phyloP scores from a whole-genome alignment of 2,113 vertebrate genomes.

The Lophotis ruficrista region DNA sequence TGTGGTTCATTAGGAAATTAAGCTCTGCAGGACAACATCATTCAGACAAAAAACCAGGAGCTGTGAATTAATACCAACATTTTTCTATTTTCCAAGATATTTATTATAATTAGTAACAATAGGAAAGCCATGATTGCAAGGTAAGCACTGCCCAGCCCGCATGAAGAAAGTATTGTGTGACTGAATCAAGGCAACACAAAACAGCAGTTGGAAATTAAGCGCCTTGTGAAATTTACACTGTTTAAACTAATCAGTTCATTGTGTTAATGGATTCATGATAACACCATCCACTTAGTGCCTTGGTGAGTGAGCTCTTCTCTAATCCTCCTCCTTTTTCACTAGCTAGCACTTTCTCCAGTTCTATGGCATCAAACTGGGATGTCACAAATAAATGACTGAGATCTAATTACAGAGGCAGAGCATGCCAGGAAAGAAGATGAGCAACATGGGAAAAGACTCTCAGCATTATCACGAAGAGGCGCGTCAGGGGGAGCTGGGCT shows the following conservation, averaged over 20 bases:
- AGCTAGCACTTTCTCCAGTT: conserved; percentile 36
- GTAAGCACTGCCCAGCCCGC: background rate
- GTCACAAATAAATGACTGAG: conserved; percentile 13
- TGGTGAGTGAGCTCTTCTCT: conserved; percentile 26
- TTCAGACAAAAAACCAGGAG: background rate
- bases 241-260: conserved; percentile 58
- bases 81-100: background rate
- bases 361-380: conserved; percentile 17
- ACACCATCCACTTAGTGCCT: conserved; percentile 39
- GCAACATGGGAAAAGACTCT: background rate
- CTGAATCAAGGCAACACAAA: conserved; percentile 1
- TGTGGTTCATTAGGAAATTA: background rate
- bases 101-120: conserved; percentile 6
- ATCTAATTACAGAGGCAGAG: conserved; percentile 34
- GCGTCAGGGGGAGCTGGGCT: background rate
- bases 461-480: background rate
- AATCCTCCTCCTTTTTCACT: conserved; percentile 29
- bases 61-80: background rate
- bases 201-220: conserved; percentile 31
- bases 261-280: conserved; percentile 7
- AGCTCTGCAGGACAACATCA: background rate
- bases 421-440: conserved; percentile 12
- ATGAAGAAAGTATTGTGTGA: background rate
- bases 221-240: background rate
- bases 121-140: conserved; percentile 3